These are phyloP conservation scores for Hylaeus anthracinus DNA, from an alignment of 1,140 invertebrate species.

Conservation along the genomic window DNA sequence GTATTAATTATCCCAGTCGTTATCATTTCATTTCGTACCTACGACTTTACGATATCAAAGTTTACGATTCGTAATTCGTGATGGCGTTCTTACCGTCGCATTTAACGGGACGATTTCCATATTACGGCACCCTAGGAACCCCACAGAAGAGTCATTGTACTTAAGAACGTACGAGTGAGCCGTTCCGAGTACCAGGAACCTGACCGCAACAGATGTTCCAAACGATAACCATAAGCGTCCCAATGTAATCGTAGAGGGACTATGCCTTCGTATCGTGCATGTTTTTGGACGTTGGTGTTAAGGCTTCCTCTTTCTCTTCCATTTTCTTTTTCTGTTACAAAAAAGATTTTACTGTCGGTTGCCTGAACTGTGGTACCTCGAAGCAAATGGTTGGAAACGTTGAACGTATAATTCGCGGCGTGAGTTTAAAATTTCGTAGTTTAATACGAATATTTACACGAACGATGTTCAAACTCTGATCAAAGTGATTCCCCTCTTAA, in stretches of 20 bases:
- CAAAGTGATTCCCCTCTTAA: too few relatives aligned
- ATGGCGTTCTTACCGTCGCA: not conserved
- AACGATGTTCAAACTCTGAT: too few relatives aligned
- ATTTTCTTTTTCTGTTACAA: not conserved
- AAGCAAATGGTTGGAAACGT: too few relatives aligned
- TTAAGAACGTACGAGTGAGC: not conserved
- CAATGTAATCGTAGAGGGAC: slow-evolving; percentile 24
- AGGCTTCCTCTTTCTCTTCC: not conserved
- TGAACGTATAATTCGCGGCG: too few relatives aligned
- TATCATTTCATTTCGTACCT: too few relatives aligned
- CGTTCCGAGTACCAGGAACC: not conserved
- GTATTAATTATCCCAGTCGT: too few relatives aligned
- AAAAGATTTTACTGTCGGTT: not conserved
- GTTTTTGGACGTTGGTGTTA: slow-evolving; percentile 1
- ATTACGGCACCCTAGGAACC: not conserved
- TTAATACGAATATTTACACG: too few relatives aligned
- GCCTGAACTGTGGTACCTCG: too few relatives aligned
- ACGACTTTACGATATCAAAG: not conserved
- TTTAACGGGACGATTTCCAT: not conserved
- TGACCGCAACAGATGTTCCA: slow-evolving; percentile 18
- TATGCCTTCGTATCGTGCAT: not conserved
- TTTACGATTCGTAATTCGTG: not conserved
- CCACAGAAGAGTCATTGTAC: not conserved
- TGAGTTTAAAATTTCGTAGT: too few relatives aligned
- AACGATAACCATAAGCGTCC: slow-evolving; percentile 35